Conservation (phyloP, 2,888 invertebrate species). For the Chalcis sispes region DNA sequence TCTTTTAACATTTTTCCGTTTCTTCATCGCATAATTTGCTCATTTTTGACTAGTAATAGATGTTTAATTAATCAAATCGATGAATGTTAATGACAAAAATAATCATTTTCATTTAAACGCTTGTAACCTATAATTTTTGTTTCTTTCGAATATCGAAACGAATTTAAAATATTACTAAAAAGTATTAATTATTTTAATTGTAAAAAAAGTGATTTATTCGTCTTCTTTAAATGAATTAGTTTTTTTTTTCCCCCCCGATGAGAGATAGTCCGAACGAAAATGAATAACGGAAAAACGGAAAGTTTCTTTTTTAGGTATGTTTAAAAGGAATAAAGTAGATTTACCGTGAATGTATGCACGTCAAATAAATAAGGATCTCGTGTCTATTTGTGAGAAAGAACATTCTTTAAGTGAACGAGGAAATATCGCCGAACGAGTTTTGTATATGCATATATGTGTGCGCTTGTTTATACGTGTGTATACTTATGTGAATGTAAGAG, state of each 20-base stretch:
- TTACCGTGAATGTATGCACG: conserved; percentile 25
- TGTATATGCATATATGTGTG: not conserved
- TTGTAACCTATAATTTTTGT: too few relatives aligned
- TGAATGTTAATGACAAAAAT: too few relatives aligned
- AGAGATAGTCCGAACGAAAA: conserved; percentile 2
- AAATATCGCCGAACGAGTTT: conserved; percentile 22
- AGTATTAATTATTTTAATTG: not conserved
- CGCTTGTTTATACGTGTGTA: too few relatives aligned
- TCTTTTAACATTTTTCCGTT: conserved; percentile 7
- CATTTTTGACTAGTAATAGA: not conserved
- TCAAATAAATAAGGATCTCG: conserved; percentile 48
- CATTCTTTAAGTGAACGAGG: conserved; percentile 11
- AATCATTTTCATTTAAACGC: too few relatives aligned
- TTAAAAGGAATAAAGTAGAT: conserved; percentile 45
- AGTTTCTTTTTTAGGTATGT: conserved; percentile 16
- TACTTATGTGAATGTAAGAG: too few relatives aligned
- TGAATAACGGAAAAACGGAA: conserved; percentile 11
- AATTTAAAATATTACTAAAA: not conserved
- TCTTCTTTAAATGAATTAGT: conserved; percentile 17
- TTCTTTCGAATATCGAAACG: not conserved
- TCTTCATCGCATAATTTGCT: not conserved
- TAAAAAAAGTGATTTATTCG: not conserved
- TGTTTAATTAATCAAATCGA: conserved; percentile 20
- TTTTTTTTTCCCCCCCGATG: too few relatives aligned
- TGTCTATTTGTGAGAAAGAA: conserved; percentile 38